These are phyloP conservation scores for Thaumatotibia leucotreta DNA, from an alignment of 1,140 invertebrate genomes.

Conservation along the genomic window DNA sequence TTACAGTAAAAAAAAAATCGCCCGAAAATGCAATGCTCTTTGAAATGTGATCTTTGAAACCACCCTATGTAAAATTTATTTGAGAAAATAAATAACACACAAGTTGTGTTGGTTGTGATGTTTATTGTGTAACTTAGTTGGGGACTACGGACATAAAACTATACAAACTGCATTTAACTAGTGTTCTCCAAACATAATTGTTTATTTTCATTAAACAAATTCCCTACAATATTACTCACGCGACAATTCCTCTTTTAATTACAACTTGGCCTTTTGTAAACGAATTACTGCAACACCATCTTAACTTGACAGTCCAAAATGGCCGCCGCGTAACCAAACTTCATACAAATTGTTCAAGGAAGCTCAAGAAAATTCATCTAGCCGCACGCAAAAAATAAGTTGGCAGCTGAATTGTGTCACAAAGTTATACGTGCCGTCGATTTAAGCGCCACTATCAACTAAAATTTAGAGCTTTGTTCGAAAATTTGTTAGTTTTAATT, in stretches of 20 bases:
- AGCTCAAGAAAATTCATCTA: neutral
- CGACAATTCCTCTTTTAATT: slow-evolving; percentile 5
- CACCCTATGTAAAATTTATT: too few relatives aligned
- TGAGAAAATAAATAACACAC: too few relatives aligned
- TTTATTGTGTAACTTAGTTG: too few relatives aligned
- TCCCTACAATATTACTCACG: neutral
- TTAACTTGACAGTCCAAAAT: neutral
- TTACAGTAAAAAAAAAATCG: too few relatives aligned
- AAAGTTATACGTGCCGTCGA: neutral
- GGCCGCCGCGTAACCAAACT: neutral
- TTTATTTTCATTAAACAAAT: neutral
- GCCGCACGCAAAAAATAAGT: neutral
- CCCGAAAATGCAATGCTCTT: too few relatives aligned
- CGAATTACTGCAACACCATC: neutral
- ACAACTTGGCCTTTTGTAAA: slow-evolving; percentile 7
- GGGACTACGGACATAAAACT: too few relatives aligned
- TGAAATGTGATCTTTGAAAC: too few relatives aligned
- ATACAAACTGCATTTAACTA: too few relatives aligned
- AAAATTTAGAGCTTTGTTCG: neutral
- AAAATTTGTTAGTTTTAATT: neutral
- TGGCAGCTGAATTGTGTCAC: neutral
- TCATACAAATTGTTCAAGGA: neutral
- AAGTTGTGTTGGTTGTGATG: too few relatives aligned
- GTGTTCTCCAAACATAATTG: neutral
- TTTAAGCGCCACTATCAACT: neutral